These are phyloP conservation scores for Larimichthys crocea DNA, from an alignment of 2,113 vertebrate species.

Conservation along the genomic window DNA sequence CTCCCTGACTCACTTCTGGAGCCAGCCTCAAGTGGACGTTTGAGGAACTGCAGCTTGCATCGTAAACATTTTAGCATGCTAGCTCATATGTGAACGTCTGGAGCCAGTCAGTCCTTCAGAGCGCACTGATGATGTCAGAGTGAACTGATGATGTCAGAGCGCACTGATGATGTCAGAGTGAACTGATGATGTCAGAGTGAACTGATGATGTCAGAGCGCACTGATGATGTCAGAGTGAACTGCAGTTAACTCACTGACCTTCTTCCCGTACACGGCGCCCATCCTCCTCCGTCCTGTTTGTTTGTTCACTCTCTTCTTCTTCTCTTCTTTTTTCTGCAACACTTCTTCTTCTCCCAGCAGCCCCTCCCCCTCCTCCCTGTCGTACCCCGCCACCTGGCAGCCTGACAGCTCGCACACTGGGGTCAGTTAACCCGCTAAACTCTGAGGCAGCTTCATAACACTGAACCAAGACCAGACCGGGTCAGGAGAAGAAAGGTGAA, in stretches of 20 bases:
- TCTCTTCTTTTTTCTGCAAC: not conserved
- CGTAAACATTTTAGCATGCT: too few species aligned
- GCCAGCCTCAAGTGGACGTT: too few species aligned
- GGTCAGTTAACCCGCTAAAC: slow-evolving; percentile 20
- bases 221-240: not conserved
- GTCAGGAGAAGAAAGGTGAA: not conserved
- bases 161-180: too few species aligned
- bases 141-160: too few species aligned
- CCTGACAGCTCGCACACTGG: slow-evolving; percentile 29
- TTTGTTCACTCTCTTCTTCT: slow-evolving; percentile 4
- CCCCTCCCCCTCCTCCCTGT: not conserved
- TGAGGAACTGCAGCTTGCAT: too few species aligned
- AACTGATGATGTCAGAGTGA: too few species aligned
- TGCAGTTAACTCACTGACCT: slow-evolving; percentile 56
- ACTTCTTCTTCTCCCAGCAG: slow-evolving; percentile 30
- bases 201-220: too few species aligned
- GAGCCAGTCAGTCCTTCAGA: too few species aligned
- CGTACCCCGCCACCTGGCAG: not conserved
- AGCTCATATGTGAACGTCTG: too few species aligned
- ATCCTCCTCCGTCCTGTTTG: slow-evolving; percentile 26
- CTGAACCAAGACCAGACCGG: not conserved
- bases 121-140: too few species aligned
- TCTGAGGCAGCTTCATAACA: slow-evolving; percentile 28
- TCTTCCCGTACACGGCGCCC: slow-evolving; percentile 72
- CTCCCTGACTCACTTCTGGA: too few species aligned